Conservation (phyloP, 2,113 vertebrate species). For the Antechinus stuartii region DNA sequence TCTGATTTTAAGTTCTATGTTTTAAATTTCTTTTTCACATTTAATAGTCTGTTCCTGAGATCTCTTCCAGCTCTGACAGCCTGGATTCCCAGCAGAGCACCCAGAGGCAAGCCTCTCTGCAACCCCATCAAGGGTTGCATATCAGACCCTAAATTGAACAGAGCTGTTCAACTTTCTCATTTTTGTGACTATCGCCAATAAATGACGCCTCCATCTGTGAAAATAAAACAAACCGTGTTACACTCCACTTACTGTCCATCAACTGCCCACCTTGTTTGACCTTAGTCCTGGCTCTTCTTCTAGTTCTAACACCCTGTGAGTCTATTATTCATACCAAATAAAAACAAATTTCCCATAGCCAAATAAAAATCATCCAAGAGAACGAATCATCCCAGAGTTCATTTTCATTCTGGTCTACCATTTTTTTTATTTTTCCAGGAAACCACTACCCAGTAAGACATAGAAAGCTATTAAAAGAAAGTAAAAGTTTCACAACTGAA, state of each 20-base stretch:
- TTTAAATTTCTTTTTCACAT: background rate
- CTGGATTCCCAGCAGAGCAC: background rate
- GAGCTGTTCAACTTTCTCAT: background rate
- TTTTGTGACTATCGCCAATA: background rate
- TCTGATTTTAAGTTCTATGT: background rate
- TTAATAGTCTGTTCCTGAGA: background rate
- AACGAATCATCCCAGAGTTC: constrained; percentile 68
- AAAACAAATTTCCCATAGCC: constrained; percentile 69
- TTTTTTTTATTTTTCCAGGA: constrained; percentile 65
- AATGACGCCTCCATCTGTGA: background rate
- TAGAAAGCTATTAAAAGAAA: constrained; percentile 73
- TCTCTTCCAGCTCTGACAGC: background rate
- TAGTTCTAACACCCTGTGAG: constrained; percentile 43
- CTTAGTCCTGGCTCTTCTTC: background rate
- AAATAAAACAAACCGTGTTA: background rate
- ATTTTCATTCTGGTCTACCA: constrained; percentile 70
- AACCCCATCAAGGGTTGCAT: background rate
- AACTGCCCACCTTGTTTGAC: background rate
- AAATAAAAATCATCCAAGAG: constrained; percentile 70
- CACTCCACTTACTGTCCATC: background rate
- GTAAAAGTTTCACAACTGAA: constrained; percentile 78
- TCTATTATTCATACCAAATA: constrained; percentile 59
- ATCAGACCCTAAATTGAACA: background rate
- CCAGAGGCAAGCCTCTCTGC: background rate
- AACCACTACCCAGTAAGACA: background rate